A percentile compares a stretch with the other conserved stretches of the same genome.
These are phyloP conservation scores for Pseudococcus longispinus DNA, from an alignment of 2,888 invertebrate genomes.

Conservation along the genomic window DNA sequence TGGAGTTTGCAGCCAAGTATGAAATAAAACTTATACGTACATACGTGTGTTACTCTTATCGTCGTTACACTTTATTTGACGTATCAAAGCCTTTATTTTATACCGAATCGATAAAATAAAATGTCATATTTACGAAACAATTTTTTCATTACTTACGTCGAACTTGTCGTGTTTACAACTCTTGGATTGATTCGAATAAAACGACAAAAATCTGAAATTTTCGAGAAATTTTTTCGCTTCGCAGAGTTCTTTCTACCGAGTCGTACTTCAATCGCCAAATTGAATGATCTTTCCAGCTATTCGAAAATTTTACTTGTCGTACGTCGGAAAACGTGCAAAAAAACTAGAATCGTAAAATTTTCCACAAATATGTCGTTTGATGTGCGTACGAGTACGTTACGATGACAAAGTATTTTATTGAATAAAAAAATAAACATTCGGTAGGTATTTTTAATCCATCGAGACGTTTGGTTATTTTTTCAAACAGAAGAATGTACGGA, in stretches of 20 bases:
- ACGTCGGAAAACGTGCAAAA: background rate
- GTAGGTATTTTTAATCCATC: background rate
- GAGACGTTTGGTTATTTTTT: background rate
- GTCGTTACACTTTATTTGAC: background rate
- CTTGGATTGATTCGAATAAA: background rate
- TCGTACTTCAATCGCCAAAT: background rate
- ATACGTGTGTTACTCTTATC: background rate
- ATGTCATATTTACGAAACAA: constrained; percentile 27
- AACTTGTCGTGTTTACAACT: constrained; percentile 3
- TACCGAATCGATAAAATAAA: constrained; percentile 20
- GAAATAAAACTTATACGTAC: background rate
- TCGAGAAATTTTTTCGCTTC: background rate
- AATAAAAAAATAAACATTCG: background rate
- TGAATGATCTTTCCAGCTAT: background rate
- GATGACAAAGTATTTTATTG: background rate
- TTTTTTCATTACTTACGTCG: constrained; percentile 38
- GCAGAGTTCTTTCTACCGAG: background rate
- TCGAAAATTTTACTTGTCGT: background rate
- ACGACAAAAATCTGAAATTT: background rate
- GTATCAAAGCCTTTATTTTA: constrained; percentile 25
- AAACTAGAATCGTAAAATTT: background rate
- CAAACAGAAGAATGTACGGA: background rate
- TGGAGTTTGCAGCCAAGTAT: background rate
- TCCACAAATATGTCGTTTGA: background rate
- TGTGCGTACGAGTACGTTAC: background rate